Evolutionary conservation across 2,888 invertebrate genomes (phyloP).

Genomic region (Orgyia antiqua): DNA sequence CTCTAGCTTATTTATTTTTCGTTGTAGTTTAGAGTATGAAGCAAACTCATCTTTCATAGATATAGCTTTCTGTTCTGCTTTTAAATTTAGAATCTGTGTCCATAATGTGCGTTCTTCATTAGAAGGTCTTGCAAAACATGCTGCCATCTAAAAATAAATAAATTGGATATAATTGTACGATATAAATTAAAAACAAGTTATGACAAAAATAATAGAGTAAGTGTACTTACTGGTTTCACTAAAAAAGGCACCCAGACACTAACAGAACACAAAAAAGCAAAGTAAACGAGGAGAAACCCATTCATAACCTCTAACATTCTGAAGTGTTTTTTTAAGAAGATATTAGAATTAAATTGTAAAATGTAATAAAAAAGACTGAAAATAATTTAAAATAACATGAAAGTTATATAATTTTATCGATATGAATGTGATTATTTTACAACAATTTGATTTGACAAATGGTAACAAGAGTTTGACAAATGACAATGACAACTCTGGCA

Average conservation of each 20-base stretch:
- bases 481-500: too few species aligned
- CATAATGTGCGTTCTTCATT: slow-evolving; percentile 58
- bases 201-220: background rate
- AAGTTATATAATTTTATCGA: too few species aligned
- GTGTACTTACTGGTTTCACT: slow-evolving; percentile 68
- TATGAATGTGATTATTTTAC: too few species aligned
- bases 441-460: too few species aligned
- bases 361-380: too few species aligned
- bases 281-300: slow-evolving; percentile 63
- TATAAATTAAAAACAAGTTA: background rate
- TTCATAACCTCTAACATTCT: slow-evolving; percentile 68
- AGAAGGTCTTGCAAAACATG: slow-evolving; percentile 65
- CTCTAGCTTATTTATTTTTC: slow-evolving; percentile 76
- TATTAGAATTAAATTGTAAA: too few species aligned
- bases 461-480: too few species aligned
- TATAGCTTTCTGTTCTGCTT: slow-evolving; percentile 62
- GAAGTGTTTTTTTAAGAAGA: too few species aligned
- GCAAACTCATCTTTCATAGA: slow-evolving; percentile 80
- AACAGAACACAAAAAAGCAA: slow-evolving; percentile 62
- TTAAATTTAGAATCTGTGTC: slow-evolving; percentile 55
- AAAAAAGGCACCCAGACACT: slow-evolving; percentile 63
- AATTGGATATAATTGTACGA: background rate
- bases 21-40: slow-evolving; percentile 77
- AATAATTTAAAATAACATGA: too few species aligned
- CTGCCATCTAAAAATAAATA: slow-evolving; percentile 54